phyloP scores from a whole-genome alignment of 2,113 vertebrate genomes.

The Electrona antarctica region DNA sequence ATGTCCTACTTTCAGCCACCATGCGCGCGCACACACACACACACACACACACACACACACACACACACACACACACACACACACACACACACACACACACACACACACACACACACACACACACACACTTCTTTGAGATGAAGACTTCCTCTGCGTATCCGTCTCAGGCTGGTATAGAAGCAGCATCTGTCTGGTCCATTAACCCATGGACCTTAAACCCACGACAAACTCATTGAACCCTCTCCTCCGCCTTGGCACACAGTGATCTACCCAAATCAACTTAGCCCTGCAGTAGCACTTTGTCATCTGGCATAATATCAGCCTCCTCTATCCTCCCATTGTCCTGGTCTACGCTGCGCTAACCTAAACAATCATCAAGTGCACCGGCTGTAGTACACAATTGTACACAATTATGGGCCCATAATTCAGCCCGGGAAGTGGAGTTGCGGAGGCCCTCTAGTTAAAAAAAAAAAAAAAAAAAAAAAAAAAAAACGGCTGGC shows the following conservation, averaged over 20 bases:
- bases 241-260: background rate
- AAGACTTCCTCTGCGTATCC: background rate
- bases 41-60: background rate
- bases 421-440: too few relatives aligned
- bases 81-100: background rate
- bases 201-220: background rate
- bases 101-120: background rate
- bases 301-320: constrained; percentile 14
- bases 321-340: constrained; percentile 27
- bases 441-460: too few relatives aligned
- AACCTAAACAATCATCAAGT: background rate
- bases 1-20: background rate
- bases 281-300: background rate
- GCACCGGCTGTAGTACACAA: too few relatives aligned
- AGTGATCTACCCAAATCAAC: constrained; percentile 17
- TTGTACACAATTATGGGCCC: too few relatives aligned
- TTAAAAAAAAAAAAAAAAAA: too few relatives aligned
- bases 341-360: background rate
- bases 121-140: background rate
- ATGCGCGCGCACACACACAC: background rate
- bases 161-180: background rate
- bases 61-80: background rate
- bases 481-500: too few relatives aligned
- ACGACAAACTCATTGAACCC: constrained; percentile 27
- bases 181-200: background rate